These are phyloP conservation scores for Odontothrips loti DNA, from an alignment of 2,888 invertebrate species.

Conservation along the genomic window DNA sequence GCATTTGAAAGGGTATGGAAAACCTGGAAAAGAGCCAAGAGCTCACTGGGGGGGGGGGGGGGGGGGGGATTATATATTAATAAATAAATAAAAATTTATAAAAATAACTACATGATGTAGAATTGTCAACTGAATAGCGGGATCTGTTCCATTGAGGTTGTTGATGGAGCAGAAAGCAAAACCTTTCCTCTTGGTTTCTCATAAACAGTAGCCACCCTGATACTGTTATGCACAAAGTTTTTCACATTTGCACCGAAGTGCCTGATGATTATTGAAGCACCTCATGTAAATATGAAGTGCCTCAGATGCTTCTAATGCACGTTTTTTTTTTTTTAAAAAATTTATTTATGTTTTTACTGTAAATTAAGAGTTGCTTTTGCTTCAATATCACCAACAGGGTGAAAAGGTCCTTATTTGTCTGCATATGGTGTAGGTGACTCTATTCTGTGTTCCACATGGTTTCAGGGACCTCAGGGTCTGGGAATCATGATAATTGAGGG, in stretches of 20 bases:
- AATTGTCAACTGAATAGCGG: too few species aligned
- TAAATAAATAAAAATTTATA: too few species aligned
- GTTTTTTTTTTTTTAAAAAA: too few species aligned
- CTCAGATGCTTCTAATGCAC: not conserved
- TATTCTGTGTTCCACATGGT: constrained; percentile 35
- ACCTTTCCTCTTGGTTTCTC: too few species aligned
- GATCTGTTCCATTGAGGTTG: too few species aligned
- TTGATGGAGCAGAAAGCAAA: too few species aligned
- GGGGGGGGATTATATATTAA: too few species aligned
- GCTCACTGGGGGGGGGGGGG: too few species aligned
- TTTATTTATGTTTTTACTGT: not conserved
- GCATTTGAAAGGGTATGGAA: too few species aligned
- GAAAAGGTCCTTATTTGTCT: not conserved
- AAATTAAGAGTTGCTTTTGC: not conserved
- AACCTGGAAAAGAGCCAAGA: too few species aligned
- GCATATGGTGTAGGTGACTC: constrained; percentile 7
- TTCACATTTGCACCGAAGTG: not conserved
- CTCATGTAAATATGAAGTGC: constrained; percentile 10
- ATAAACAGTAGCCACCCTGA: too few species aligned
- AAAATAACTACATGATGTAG: too few species aligned
- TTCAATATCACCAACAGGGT: not conserved
- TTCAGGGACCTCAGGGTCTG: constrained; percentile 70
- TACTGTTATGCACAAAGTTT: not conserved
- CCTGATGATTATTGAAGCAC: not conserved
- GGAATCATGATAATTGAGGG: constrained; percentile 96